Base-by-base conservation (phyloP, 2,113 vertebrate species). In the Paramormyrops kingsleyae region DNA sequence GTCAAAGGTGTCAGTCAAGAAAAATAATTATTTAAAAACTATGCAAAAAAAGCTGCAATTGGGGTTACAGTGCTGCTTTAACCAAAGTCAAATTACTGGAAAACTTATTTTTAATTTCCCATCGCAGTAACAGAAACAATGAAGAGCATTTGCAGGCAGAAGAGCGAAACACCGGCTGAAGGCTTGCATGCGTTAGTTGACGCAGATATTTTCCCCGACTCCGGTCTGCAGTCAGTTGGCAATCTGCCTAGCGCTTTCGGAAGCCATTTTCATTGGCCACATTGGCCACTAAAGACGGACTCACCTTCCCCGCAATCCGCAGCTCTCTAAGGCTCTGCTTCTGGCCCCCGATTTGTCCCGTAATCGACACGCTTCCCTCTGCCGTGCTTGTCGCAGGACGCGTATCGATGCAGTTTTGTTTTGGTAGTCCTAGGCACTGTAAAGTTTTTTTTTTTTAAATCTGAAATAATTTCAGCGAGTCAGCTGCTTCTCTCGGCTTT, bases 261-360 rank as follows among this genome's bases (percentile, higher is more conserved):
- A 94, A 96, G 97, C 97, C 97, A 97, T 97, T 93, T 97, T 96
- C 95, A 96, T 92, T 96, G 96, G 96, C 96, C 97, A 96, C 96
- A 93, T 92, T 96, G 97, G 97, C 97, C 92, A 97, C 95, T 93
- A 93, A 91, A 95, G 92, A 94, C 94, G 89, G 94, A 96, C 97
- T 97, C 97, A 97, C 97, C 97, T 96, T 92, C 92, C 88, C 90
- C 90, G 86, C 92, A 56, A 90, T 91, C 21, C 46, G 90, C 92
- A 0, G 89, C 89, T 74, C 89, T 88, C 74, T 1, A 19, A n/a
- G 49, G 21, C 50, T 88, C 13, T 13, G 83, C 35, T 80, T 47
- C 74, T 44, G 66, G 74, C n/a, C 88, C 31, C 90, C 31, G 80
- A 39, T 80, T 91, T 90, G 74, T 13, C 86, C n/a, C 89, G 90